A percentile compares a stretch with the other conserved stretches of the same genome.
phyloP scores from a whole-genome alignment of 2,797 vertebrate genomes.

The Tapera naevia region DNA sequence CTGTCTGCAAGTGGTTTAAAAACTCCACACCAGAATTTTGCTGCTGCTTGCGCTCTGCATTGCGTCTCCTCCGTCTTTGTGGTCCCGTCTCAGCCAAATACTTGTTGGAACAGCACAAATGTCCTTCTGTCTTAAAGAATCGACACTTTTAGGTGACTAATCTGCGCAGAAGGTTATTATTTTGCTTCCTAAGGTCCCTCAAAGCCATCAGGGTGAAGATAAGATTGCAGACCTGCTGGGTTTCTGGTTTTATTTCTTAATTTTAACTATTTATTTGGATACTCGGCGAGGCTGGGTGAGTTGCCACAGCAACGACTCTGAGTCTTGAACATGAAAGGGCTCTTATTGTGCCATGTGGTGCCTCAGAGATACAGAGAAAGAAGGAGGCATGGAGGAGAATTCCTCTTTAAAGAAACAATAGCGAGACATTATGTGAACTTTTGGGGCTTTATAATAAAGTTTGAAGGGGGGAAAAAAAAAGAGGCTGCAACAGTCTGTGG shows the following conservation, averaged over 20 bases:
- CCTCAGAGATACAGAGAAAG: conserved; percentile 64
- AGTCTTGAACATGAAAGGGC: conserved; percentile 60
- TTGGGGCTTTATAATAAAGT: conserved; percentile 32
- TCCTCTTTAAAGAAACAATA: conserved; percentile 61
- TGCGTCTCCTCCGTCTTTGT: conserved; percentile 32
- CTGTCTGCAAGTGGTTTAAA: neutral
- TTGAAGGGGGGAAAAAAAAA: neutral
- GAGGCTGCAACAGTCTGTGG: neutral
- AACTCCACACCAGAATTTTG: neutral
- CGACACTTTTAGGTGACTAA: conserved; percentile 32
- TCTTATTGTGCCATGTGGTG: conserved; percentile 60
- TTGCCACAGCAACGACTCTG: conserved; percentile 73
- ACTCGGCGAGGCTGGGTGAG: conserved; percentile 39
- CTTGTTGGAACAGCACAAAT: conserved; percentile 35
- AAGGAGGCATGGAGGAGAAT: conserved; percentile 58
- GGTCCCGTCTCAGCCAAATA: conserved; percentile 1
- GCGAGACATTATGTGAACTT: conserved; percentile 56
- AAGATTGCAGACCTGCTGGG: conserved; percentile 13
- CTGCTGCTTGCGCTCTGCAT: conserved; percentile 24
- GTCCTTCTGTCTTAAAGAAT: conserved; percentile 39
- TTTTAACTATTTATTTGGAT: conserved; percentile 65
- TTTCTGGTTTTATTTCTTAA: neutral
- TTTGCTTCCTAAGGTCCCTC: conserved; percentile 53
- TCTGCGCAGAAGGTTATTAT: conserved; percentile 44
- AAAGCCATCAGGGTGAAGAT: conserved; percentile 10